phyloP scores from a whole-genome alignment of 2,113 vertebrate genomes.

The Nycticorax nycticorax region DNA sequence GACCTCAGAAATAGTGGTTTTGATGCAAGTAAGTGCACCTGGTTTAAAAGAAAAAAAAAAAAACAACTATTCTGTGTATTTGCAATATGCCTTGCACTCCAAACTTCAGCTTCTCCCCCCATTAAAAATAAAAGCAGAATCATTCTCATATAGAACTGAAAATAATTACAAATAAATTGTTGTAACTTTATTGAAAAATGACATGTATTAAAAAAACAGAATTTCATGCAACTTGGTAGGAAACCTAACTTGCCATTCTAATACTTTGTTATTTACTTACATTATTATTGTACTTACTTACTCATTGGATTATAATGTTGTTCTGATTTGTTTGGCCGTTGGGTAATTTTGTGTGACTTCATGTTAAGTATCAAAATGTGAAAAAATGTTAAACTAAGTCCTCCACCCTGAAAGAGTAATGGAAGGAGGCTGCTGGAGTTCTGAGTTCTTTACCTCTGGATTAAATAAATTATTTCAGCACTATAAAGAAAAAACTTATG shows the following conservation, averaged over 20 bases:
- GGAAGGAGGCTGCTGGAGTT: conserved; percentile 39
- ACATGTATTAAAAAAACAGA: accelerated
- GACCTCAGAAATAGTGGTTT: neutral
- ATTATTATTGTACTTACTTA: neutral
- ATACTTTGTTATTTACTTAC: neutral
- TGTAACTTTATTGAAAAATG: neutral
- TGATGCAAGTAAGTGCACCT: neutral
- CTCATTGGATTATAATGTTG: neutral
- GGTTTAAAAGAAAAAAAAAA: neutral
- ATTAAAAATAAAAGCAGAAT: neutral
- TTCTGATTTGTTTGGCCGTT: neutral
- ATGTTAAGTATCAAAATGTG: conserved; percentile 27
- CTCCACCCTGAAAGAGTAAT: conserved; percentile 43
- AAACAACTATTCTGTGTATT: neutral
- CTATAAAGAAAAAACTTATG: conserved; percentile 64
- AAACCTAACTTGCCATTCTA: neutral
- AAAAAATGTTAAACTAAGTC: neutral
- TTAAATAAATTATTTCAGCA: conserved; percentile 80
- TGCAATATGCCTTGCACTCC: neutral
- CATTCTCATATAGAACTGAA: neutral
- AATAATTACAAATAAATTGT: neutral
- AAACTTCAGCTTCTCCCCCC: neutral
- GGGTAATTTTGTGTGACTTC: conserved; percentile 2
- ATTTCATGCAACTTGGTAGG: neutral
- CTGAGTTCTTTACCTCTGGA: conserved; percentile 45